Percentiles rank a stretch among this genome's conserved stretches.
Evolutionary conservation across 2,888 invertebrate genomes (phyloP).

Genomic region (Scaptomyza caliginosa): DNA sequence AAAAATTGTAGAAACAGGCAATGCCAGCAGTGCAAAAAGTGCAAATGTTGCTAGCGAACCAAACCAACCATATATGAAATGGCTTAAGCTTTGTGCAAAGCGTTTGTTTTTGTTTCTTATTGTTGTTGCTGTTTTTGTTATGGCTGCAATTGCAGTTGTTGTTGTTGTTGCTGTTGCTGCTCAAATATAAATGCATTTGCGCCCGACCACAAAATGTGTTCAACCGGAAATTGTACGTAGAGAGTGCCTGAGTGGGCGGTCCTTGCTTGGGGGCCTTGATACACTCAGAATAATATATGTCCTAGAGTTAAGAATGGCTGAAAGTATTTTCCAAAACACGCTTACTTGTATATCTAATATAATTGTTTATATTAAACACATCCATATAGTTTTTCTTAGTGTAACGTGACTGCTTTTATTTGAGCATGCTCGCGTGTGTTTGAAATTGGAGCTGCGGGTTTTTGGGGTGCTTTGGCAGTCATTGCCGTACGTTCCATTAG

Average conservation of each 20-base stretch:
- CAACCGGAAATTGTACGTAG: constrained; percentile 82
- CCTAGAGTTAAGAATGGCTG: neutral
- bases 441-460: constrained; percentile 5
- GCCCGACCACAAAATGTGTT: constrained; percentile 82
- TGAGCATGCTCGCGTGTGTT: neutral
- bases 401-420: constrained; percentile 5
- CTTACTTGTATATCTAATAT: neutral
- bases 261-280: constrained; percentile 24
- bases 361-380: neutral
- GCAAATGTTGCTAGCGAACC: constrained; percentile 59
- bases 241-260: constrained; percentile 63
- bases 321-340: too few relatives aligned
- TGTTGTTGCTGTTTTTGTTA: constrained; percentile 32
- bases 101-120: constrained; percentile 43
- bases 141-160: constrained; percentile 30
- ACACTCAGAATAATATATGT: constrained; percentile 4
- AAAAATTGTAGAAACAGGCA: constrained; percentile 46
- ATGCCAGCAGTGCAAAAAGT: constrained; percentile 65
- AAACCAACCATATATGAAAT: constrained; percentile 79
- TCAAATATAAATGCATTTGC: constrained; percentile 79
- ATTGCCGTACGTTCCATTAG: constrained; percentile 72
- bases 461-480: constrained; percentile 41
- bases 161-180: constrained; percentile 45
- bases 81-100: constrained; percentile 74
- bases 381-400: neutral